Base-by-base conservation (phyloP, 2,113 vertebrate genomes). In the Campylorhamphus procurvoides region DNA sequence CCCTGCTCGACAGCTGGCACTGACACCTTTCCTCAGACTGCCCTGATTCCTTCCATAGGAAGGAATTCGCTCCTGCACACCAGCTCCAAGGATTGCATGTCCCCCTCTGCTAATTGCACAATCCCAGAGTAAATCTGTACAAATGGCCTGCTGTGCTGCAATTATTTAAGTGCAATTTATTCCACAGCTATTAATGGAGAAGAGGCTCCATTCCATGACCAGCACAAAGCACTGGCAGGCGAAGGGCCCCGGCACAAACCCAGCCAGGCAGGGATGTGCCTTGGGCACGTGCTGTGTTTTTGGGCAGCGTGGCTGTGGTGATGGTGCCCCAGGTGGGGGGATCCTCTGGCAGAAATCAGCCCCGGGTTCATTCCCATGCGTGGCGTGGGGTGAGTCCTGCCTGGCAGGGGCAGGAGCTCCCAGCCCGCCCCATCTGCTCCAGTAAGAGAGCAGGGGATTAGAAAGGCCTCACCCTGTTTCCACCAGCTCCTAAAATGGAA, bases 401-500 rank as follows among this genome's bases (percentile, higher is more conserved):
- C 39, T 5, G 10, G 59, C 59, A 62, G 60, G 63, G 72, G 63
- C 50, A 10, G 10, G 15, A 29, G 33, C 8, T 62, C 58, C 39
- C 47, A 63, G 64, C 44, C 80, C 52, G 35, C 56, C 84, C 58
- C 20, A 0, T 37, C 56, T 0, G 0, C 60, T 20, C 58, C 2
- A 4, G 50, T 12, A 10, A 18, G 81, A 78, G 44, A 56, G 53
- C 12, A 1, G 40, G 42, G 63, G 66, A 77, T 76, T 78, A 49
- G 72, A 28, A 91, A 64, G 28, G 50, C 87, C 68, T 72, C 29
- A 78, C 44, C 60, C 80, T 15, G 37, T 11, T 91, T 73, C 81
- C 46, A 69, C 7, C 68, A 62, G 55, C 92, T 91, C 96, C 96
- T 96, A 96, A 97, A 97, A 95, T 95, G 94, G 96, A 97, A 97